Conservation (phyloP, 2,113 vertebrate genomes). For the Zosterops pallidus region DNA sequence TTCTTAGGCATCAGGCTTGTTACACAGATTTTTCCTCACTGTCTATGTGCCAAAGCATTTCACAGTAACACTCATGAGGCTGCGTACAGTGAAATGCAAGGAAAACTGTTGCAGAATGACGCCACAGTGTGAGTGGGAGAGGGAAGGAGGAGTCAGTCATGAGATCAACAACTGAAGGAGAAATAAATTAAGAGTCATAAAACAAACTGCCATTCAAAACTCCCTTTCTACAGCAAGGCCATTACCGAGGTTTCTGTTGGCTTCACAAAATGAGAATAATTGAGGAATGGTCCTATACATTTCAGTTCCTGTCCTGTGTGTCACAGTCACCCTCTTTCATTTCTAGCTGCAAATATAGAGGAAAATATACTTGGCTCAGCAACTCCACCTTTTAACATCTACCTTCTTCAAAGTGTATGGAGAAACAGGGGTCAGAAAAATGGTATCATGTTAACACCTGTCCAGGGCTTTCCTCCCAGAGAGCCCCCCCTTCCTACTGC, state of each 20-base stretch:
- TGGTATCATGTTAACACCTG: neutral
- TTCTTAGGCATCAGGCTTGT: neutral
- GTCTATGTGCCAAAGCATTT: neutral
- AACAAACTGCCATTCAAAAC: slow-evolving; percentile 37
- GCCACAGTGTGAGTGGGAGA: neutral
- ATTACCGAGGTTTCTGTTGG: neutral
- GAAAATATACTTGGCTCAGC: neutral
- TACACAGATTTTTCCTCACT: slow-evolving; percentile 15
- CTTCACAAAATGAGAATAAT: neutral
- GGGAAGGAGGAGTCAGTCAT: slow-evolving; percentile 4
- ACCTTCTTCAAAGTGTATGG: neutral
- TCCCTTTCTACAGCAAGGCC: neutral
- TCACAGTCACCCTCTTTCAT: neutral
- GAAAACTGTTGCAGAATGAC: slow-evolving; percentile 22
- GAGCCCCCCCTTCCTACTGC: neutral
- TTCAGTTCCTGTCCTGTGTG: neutral
- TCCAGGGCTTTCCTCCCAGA: neutral
- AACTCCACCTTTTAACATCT: neutral
- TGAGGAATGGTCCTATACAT: neutral
- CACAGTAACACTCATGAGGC: neutral
- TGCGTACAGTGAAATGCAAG: neutral
- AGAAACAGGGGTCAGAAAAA: neutral
- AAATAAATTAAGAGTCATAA: slow-evolving; percentile 54
- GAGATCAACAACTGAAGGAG: slow-evolving; percentile 18
- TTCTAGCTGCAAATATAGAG: neutral